Evolutionary conservation across 2,113 vertebrate genomes (phyloP), one percentile per base, ranked within the genome.

Genomic region (Lipophrys pholis): DNA sequence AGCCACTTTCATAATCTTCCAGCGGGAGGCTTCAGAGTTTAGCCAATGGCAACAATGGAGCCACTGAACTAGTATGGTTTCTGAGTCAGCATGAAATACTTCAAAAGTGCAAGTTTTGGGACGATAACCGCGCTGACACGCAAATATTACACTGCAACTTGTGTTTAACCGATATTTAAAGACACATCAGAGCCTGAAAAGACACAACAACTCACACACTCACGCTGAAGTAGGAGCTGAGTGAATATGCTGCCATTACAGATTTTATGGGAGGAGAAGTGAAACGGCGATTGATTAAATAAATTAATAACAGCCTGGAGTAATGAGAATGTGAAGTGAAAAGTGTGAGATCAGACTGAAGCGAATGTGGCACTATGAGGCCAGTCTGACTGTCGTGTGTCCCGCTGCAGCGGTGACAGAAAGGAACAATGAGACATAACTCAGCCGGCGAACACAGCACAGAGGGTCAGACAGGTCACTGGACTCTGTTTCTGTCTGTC

Each of bases 331-430:
- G 69, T 12, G 64, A 80, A 85, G 80, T 78, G 85, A 89, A 75
- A 88, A 78, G 89, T 84, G 85, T 85, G 80, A 87, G 75, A 85
- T 85, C 80, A 76, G 49, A 73, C 1, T 38, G 76, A 74, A 85
- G 59, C 30, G 58, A 81, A 80, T 73, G 73, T 87, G 83, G 82
- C 85, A 85, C 80, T 87, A 89, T 82, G 85, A 88, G 87, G 89
- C 58, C 87, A 80, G 38, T 50, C 39, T 46, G 73, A 75, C 43
- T 42, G 70, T 74, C 66, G 82, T 35, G 54, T 80, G 62, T 43
- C 35, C 52, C 8, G 2, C 21, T 39, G 62, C 69, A 17, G n/a
- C 50, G 71, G 42, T 65, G 86, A 89, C 73, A 77, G 66, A 66
- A 55, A 74, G 56, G 50, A 78, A 81, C 83, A 84, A 78, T 77